Evolutionary conservation across 2,797 vertebrate genomes (phyloP).

Genomic region (Crax fasciolata): DNA sequence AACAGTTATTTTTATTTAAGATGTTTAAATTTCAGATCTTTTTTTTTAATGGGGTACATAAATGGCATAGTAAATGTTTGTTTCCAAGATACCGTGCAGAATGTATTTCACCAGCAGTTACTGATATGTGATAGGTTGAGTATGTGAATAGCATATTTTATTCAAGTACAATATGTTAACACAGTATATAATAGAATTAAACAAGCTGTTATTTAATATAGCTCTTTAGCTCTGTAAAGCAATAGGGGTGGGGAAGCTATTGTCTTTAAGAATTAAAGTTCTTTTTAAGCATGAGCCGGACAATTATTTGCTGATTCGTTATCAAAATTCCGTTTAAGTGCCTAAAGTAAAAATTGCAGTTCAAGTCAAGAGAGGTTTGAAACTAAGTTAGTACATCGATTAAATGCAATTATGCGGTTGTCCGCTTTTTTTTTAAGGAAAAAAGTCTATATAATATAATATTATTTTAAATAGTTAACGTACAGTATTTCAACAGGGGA

Average conservation of each 20-base stretch:
- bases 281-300: slow-evolving; percentile 19
- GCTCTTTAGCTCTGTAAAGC: background rate
- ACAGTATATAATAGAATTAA: slow-evolving; percentile 49
- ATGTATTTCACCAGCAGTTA: slow-evolving; percentile 46
- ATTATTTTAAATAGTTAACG: slow-evolving; percentile 57
- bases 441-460: background rate
- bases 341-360: slow-evolving; percentile 12
- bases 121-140: slow-evolving; percentile 48
- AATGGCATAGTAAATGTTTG: slow-evolving; percentile 56
- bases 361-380: slow-evolving; percentile 23
- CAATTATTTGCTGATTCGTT: background rate
- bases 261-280: slow-evolving; percentile 57
- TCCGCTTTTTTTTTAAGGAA: background rate
- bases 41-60: slow-evolving; percentile 53
- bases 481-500: slow-evolving; percentile 67
- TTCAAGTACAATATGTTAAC: slow-evolving; percentile 64
- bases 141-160: slow-evolving; percentile 67
- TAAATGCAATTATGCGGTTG: slow-evolving; percentile 23
- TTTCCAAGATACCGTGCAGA: slow-evolving; percentile 36
- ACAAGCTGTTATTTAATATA: slow-evolving; percentile 48
- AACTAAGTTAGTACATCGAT: slow-evolving; percentile 52
- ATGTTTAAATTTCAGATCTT: slow-evolving; percentile 58
- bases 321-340: background rate
- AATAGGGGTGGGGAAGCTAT: slow-evolving; percentile 1
- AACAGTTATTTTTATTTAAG: slow-evolving; percentile 55